Percentiles rank a stretch among this genome's conserved stretches.
Evolutionary conservation across 2,797 vertebrate genomes (phyloP).

Genomic region (Lepus townsendii): DNA sequence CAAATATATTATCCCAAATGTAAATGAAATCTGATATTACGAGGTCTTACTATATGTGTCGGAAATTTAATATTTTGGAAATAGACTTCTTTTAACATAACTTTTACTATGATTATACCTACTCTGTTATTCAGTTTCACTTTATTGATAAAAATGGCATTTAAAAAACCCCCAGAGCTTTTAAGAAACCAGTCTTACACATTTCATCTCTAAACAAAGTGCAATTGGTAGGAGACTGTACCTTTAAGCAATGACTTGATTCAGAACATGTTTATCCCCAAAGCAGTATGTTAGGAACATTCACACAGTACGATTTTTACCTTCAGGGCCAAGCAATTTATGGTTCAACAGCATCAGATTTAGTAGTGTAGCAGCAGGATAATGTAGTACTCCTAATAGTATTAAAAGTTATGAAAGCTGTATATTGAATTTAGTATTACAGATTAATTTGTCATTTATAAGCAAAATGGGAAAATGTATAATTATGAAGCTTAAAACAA

Average conservation of each 20-base stretch:
- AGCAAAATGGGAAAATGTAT: background rate
- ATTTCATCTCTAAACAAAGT: slow-evolving; percentile 23
- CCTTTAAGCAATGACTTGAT: slow-evolving; percentile 91
- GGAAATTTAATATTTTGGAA: slow-evolving; percentile 18
- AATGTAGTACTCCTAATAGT: background rate
- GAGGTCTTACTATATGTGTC: background rate
- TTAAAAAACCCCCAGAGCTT: slow-evolving; percentile 76
- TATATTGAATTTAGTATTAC: background rate
- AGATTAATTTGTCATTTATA: background rate
- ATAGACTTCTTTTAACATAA: background rate
- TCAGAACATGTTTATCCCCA: slow-evolving; percentile 94
- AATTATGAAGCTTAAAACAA: background rate
- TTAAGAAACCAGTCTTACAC: slow-evolving; percentile 80
- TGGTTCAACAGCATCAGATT: slow-evolving; percentile 92
- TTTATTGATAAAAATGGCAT: slow-evolving; percentile 6
- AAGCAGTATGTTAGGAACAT: slow-evolving; percentile 92
- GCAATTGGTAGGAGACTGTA: slow-evolving; percentile 88
- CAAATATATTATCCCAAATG: background rate
- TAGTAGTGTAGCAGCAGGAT: slow-evolving; percentile 80
- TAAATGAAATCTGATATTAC: background rate
- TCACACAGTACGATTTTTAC: slow-evolving; percentile 91
- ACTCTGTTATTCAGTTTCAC: slow-evolving; percentile 59
- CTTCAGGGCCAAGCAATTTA: slow-evolving; percentile 91
- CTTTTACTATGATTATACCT: slow-evolving; percentile 47
- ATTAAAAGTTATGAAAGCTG: background rate